These are phyloP conservation scores for Dicerorhinus sumatrensis DNA, from an alignment of 2,113 vertebrate species.

Conservation along the genomic window DNA sequence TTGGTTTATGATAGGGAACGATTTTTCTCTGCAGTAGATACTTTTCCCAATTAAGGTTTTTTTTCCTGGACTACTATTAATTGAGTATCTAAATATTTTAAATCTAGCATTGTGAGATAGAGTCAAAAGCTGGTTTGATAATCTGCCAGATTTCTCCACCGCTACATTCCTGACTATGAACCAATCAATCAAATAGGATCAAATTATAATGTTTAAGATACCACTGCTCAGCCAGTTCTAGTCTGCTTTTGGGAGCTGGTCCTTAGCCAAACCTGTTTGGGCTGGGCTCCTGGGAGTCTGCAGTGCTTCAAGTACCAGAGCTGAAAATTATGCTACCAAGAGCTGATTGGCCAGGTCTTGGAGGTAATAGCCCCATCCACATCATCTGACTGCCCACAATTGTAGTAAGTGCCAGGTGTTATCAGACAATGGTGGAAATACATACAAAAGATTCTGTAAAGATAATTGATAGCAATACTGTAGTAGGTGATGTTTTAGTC, in stretches of 20 bases:
- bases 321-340: background rate
- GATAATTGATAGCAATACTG: background rate
- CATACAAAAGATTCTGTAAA: background rate
- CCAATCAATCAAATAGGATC: background rate
- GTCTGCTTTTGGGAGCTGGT: background rate
- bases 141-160: conserved; percentile 33
- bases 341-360: background rate
- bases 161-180: background rate
- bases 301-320: background rate
- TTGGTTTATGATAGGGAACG: background rate
- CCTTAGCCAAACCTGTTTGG: background rate
- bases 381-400: background rate
- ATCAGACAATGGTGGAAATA: background rate
- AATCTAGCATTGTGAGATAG: background rate
- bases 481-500: background rate
- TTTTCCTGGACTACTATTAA: background rate
- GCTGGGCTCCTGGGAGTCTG: background rate
- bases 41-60: background rate
- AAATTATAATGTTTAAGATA: conserved; percentile 10
- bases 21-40: background rate
- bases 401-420: background rate
- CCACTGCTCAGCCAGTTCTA: background rate
- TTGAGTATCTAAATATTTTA: conserved; percentile 34
- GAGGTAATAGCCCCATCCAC: background rate
- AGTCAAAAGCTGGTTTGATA: conserved; percentile 14